Conservation (phyloP, 1,140 invertebrate genomes). For the Ostrea edulis region DNA sequence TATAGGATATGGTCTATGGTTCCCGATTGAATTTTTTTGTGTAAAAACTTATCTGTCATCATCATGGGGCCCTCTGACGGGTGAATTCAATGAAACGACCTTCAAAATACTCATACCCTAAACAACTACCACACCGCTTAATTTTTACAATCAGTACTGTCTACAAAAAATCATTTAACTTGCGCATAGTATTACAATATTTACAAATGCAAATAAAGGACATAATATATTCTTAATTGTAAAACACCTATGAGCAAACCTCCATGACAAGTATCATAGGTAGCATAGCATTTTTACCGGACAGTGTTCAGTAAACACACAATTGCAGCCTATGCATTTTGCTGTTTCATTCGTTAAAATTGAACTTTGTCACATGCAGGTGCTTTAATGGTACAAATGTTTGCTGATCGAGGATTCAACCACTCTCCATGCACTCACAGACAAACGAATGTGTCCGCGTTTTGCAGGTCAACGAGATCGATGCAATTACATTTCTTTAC, state of each 20-base stretch:
- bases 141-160: background rate
- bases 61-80: background rate
- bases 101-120: background rate
- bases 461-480: too few relatives aligned
- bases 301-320: background rate
- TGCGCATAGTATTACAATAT: too few relatives aligned
- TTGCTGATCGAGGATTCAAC: too few relatives aligned
- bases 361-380: too few relatives aligned
- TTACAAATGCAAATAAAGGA: too few relatives aligned
- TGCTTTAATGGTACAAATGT: too few relatives aligned
- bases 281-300: background rate
- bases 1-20: background rate
- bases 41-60: conserved; percentile 34
- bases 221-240: too few relatives aligned
- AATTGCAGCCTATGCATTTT: background rate
- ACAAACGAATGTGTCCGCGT: too few relatives aligned
- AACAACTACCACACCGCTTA: background rate
- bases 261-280: too few relatives aligned
- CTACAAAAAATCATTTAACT: background rate
- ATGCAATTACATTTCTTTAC: too few relatives aligned
- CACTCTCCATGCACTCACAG: too few relatives aligned
- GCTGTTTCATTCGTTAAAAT: background rate
- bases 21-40: conserved; percentile 22
- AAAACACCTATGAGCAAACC: too few relatives aligned
- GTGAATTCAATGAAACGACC: background rate